A percentile compares a stretch with the other conserved stretches of the same genome.
phyloP scores from a whole-genome alignment of 2,888 invertebrate genomes.

The Blera fallax region DNA sequence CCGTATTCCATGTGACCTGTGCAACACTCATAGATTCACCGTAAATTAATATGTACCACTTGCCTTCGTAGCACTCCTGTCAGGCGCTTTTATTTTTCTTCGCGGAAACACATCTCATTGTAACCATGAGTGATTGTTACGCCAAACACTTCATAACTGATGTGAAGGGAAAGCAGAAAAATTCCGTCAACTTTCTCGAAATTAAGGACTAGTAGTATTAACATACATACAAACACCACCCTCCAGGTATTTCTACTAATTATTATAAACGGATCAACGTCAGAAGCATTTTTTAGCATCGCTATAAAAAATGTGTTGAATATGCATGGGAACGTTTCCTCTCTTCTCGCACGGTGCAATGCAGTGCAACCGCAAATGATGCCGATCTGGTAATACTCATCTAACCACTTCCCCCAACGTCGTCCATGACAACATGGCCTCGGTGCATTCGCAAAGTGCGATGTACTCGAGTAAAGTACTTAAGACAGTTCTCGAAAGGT shows the following conservation, averaged over 20 bases:
- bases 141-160: slow-evolving; percentile 12
- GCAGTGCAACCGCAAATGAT: slow-evolving; percentile 16
- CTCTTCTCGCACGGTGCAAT: background rate
- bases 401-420: slow-evolving; percentile 7
- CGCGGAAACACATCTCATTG: slow-evolving; percentile 28
- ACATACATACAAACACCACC: background rate
- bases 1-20: background rate
- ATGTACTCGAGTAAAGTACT: slow-evolving; percentile 52
- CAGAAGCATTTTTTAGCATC: slow-evolving; percentile 31
- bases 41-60: background rate
- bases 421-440: slow-evolving; percentile 41
- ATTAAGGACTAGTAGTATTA: slow-evolving; percentile 18
- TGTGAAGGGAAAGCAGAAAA: background rate
- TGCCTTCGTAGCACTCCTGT: background rate
- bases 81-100: background rate
- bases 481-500: slow-evolving; percentile 61
- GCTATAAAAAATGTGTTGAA: slow-evolving; percentile 26
- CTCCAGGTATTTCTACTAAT: slow-evolving; percentile 36
- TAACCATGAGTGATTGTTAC: slow-evolving; percentile 35
- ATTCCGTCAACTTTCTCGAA: slow-evolving; percentile 6
- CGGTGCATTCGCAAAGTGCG: slow-evolving; percentile 58
- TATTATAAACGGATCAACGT: slow-evolving; percentile 51
- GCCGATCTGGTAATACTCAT: slow-evolving; percentile 39
- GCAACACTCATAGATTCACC: background rate
- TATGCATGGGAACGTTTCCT: slow-evolving; percentile 16